Base-by-base conservation (phyloP, 2,888 invertebrate species). In the Lasioglossum calceatum region DNA sequence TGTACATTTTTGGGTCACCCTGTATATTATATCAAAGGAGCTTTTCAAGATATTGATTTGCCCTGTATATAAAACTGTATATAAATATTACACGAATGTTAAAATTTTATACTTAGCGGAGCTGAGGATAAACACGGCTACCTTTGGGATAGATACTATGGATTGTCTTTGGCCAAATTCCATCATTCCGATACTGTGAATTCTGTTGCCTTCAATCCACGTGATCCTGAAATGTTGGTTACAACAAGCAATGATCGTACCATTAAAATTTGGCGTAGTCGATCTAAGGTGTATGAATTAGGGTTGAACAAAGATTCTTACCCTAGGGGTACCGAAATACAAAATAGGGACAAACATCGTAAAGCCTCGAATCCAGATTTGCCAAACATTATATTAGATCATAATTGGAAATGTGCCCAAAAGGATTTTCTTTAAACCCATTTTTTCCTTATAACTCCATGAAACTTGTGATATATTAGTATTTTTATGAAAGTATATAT, bases 131-230 rank as follows among this genome's bases (percentile, higher is more conserved):
- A 97, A 92, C 97, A 97, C 93, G 98, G 98, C 2, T 98, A 98
- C 94, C 94, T 98, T 32, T 98, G 98, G 98, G 98, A 98, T 93
- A 96, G 98, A 78, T 98, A 98, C 93, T 98, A 98, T 93, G 98
- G 98, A 8, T 96, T 97, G 8, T 97, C 97, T 92, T 95, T 98
- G 85, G 97, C 97, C 0, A 97, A 97, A 92, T 97, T 97, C 90
- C 97, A 97, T 4, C 98, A 98, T 94, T 95, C 95, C 0, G 98
- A 98, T 94, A 98, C 98, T 14, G 98, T 98, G 0, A 98, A 98
- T 95, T 97, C 97, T 36, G 98, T 98, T 1, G 98, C 98, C 4
- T 98, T 98, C 93, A 98, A 98, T 95, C 98, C 98, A 0, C 96
- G 96, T 85, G 97, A 98, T 95, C 96, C 97, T 0, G 97, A 98